Conservation (phyloP, 2,888 invertebrate species). For the Watsonalla binaria region DNA sequence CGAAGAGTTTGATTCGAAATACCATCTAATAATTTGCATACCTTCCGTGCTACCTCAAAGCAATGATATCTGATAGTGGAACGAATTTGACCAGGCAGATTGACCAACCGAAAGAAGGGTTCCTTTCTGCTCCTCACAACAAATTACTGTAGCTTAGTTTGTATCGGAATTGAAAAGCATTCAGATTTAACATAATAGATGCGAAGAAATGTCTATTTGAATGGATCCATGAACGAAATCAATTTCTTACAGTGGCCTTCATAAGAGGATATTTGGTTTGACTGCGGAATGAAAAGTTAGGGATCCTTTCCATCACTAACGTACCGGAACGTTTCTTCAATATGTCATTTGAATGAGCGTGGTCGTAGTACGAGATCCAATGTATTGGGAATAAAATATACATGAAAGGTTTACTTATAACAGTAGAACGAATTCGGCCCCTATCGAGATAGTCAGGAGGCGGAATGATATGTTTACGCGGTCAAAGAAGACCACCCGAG, state of each 20-base stretch:
- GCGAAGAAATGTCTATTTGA: conserved; percentile 14
- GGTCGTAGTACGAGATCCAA: conserved; percentile 49
- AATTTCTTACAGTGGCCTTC: conserved; percentile 54
- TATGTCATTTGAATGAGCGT: conserved; percentile 72
- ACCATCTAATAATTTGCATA: too few species aligned
- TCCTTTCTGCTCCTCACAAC: too few species aligned
- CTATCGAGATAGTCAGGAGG: conserved; percentile 51
- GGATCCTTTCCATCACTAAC: conserved; percentile 54
- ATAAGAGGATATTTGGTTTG: conserved; percentile 56
- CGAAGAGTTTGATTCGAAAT: too few species aligned
- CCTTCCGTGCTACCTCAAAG: too few species aligned
- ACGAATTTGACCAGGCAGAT: too few species aligned
- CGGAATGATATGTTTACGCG: conserved; percentile 59
- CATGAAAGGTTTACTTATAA: conserved; percentile 71
- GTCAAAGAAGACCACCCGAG: conserved; percentile 50
- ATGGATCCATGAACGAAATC: conserved; percentile 39
- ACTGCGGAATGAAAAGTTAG: conserved; percentile 54
- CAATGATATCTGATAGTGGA: too few species aligned
- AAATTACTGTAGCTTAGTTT: too few species aligned
- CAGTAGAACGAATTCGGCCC: conserved; percentile 50
- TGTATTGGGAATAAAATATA: conserved; percentile 70
- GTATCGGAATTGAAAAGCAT: neutral
- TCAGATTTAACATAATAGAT: conserved; percentile 3
- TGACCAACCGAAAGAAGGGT: too few species aligned
- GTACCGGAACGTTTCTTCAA: conserved; percentile 64